Base-by-base conservation (phyloP, 2,797 vertebrate species). In the Crotalus adamanteus region DNA sequence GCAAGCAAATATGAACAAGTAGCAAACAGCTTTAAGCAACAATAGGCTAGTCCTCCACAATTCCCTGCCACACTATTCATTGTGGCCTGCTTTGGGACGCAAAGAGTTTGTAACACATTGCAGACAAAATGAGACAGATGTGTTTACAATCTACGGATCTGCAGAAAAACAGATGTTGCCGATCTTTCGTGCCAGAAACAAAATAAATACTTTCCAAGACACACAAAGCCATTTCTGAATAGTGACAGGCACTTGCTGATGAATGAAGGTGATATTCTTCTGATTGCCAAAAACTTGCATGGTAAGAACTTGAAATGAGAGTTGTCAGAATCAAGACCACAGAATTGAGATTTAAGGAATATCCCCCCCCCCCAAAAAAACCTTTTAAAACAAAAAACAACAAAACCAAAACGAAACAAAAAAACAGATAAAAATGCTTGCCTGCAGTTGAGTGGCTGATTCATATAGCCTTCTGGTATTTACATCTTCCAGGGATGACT, bases 151-250 rank as follows among this genome's bases (percentile, higher is more conserved):
- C 63, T 56, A 51, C 11, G 8, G 55, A 61, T 56, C 37, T 51
- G 16, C 42, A 56, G 20, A 83, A 61, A 47, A 57, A 14, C 47
- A 61, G 14, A 93, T 37, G 25, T 11, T 88, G 28, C 47, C 2
- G 61, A 93, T 83, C 89, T 63, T 91, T 93, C 65, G 55, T 83
- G 90, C 42, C 83, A 42, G 31, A 57, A 87, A 37, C 57, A 69
- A 87, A 57, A 92, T 7, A 63, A 55, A 63, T 83, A 83, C 47
- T 31, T 61, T 57, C 59, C 78, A 65, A 65, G 16, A 31, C 26
- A 87, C n/a, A 51, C 11, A 69, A 57, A 65, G 83, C 14, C 26
- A 57, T 47, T 18, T 86, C 31, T n/a, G 83, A 86, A 6, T n/a
- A 87, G 37, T 25, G 42, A 7, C 55, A 47, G 31, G 20, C 18